Conservation (phyloP, 2,888 invertebrate species). For the Salpingus planirostris region DNA sequence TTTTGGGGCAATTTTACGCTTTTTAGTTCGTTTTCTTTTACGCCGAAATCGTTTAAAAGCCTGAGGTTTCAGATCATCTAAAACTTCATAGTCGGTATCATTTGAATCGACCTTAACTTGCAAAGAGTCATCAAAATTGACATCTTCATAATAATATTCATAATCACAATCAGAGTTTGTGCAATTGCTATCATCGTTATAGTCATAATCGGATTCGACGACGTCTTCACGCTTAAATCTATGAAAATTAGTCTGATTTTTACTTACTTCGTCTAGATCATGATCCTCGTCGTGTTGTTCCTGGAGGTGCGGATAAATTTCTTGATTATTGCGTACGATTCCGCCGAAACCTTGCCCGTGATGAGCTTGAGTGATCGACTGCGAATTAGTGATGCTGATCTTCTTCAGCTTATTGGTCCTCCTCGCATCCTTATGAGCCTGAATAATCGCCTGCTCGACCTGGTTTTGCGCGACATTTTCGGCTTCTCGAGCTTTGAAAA, state of each 20-base stretch:
- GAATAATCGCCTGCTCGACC: too few species aligned
- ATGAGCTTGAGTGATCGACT: slow-evolving; percentile 3
- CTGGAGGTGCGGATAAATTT: slow-evolving; percentile 3
- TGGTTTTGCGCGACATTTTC: too few species aligned
- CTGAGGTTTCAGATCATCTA: too few species aligned
- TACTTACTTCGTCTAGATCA: slow-evolving; percentile 1
- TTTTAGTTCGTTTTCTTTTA: slow-evolving; percentile 6
- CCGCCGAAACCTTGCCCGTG: slow-evolving; percentile 11
- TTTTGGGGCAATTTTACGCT: slow-evolving; percentile 3
- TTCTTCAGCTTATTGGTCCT: slow-evolving; percentile 4
- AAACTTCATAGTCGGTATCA: too few species aligned
- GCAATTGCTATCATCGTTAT: slow-evolving; percentile 3
- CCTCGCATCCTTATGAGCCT: neutral
- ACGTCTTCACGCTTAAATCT: neutral
- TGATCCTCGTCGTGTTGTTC: neutral
- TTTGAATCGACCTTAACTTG: neutral
- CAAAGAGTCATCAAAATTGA: slow-evolving; percentile 2
- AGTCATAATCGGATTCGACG: slow-evolving; percentile 1
- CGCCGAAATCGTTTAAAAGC: slow-evolving; percentile 1
- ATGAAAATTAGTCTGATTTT: neutral
- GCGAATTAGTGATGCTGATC: slow-evolving; percentile 5
- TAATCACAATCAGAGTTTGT: slow-evolving; percentile 12
- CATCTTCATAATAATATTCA: slow-evolving; percentile 18
- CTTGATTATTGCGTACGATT: slow-evolving; percentile 12
- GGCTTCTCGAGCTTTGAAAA: too few species aligned